phyloP scores from a whole-genome alignment of 2,797 vertebrate genomes.

The Crenuchus spilurus region DNA sequence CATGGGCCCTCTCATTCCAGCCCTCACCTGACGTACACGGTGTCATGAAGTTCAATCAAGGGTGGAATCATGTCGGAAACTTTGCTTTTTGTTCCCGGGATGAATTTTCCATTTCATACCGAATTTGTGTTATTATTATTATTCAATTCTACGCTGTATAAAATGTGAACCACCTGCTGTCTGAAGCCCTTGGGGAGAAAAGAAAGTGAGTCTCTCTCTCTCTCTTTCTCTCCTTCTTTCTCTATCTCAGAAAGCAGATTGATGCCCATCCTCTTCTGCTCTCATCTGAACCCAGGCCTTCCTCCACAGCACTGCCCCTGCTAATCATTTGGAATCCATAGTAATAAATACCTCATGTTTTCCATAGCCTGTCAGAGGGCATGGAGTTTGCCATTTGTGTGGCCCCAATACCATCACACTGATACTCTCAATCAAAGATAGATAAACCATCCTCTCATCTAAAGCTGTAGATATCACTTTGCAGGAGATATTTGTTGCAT shows the following conservation, averaged over 20 bases:
- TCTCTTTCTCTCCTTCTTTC: no score
- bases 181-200: constrained; percentile 68
- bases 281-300: constrained; percentile 60
- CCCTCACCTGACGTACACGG: constrained; percentile 41
- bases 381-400: constrained; percentile 65
- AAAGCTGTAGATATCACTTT: constrained; percentile 5
- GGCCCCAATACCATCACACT: constrained; percentile 61
- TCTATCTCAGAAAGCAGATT: constrained; percentile 65
- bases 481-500: constrained; percentile 8
- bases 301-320: constrained; percentile 63
- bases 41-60: constrained; percentile 55
- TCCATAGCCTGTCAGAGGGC: constrained; percentile 59
- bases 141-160: constrained; percentile 63
- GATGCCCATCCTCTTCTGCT: constrained; percentile 67
- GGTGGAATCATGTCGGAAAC: constrained; percentile 69
- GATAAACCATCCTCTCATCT: constrained; percentile 41
- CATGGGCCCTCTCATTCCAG: constrained; percentile 40
- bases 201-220: constrained; percentile 68
- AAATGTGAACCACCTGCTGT: constrained; percentile 83
- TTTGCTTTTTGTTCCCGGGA: constrained; percentile 61
- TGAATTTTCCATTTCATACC: constrained; percentile 78
- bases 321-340: constrained; percentile 80
- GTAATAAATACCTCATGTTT: constrained; percentile 80
- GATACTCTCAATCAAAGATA: constrained; percentile 71
- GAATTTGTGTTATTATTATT: constrained; percentile 66